Evolutionary conservation across 2,888 invertebrate species (phyloP).

Genomic region (Odontomyia ornata): DNA sequence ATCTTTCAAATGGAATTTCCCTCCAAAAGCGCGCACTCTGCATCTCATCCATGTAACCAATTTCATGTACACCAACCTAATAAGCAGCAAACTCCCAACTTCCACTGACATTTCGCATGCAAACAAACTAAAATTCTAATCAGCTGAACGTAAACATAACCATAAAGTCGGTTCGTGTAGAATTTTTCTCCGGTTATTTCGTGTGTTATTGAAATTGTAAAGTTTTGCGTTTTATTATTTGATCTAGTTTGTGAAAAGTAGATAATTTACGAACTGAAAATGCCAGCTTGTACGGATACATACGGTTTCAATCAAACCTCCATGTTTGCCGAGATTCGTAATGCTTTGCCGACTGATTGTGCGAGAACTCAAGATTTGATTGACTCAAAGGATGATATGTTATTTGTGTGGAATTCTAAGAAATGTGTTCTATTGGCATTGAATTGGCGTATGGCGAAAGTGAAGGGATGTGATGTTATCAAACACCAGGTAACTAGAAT

Average conservation of each 20-base stretch:
- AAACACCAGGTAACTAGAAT: conserved; percentile 65
- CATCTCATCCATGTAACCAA: not conserved
- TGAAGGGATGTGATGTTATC: conserved; percentile 61
- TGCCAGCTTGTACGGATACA: conserved; percentile 65
- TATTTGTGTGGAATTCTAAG: conserved; percentile 71
- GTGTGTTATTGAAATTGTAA: not conserved
- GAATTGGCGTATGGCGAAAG: conserved; percentile 66
- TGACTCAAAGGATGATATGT: conserved; percentile 69
- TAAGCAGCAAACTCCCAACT: not conserved
- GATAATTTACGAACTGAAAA: conserved; percentile 16
- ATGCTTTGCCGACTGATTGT: conserved; percentile 64
- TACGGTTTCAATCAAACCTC: conserved; percentile 67
- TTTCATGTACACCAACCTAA: not conserved
- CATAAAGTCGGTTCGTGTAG: not conserved
- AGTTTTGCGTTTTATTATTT: too few species aligned
- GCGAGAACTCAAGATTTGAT: conserved; percentile 68
- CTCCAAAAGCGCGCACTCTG: not conserved
- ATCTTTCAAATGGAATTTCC: not conserved
- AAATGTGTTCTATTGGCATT: conserved; percentile 68
- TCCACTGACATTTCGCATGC: not conserved
- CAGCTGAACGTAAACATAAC: conserved; percentile 39
- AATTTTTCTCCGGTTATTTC: not conserved
- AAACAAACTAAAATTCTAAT: not conserved
- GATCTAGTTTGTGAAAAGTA: too few species aligned
- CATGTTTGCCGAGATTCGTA: conserved; percentile 68